Conservation (phyloP, 2,797 vertebrate genomes). For the Centroberyx gerrardi region DNA sequence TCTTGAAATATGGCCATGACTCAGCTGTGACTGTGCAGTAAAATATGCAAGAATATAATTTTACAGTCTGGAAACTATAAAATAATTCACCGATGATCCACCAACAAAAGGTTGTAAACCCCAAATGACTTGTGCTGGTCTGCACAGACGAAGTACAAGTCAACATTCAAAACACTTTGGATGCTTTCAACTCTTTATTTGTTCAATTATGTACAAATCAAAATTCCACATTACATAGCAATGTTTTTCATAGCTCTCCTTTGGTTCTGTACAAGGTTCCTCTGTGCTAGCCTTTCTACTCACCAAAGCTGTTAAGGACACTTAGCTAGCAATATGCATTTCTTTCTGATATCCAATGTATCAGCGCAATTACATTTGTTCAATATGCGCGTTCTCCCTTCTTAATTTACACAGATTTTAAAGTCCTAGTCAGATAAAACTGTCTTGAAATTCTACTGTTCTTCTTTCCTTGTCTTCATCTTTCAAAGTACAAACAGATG, state of each 20-base stretch:
- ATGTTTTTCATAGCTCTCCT: slow-evolving; percentile 74
- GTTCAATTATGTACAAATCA: slow-evolving; percentile 80
- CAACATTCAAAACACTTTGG: slow-evolving; percentile 3
- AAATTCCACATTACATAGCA: slow-evolving; percentile 84
- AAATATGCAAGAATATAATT: background rate
- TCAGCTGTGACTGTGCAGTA: background rate
- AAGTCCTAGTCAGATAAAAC: slow-evolving; percentile 26
- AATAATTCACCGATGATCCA: background rate
- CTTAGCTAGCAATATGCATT: slow-evolving; percentile 65
- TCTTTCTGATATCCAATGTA: slow-evolving; percentile 29
- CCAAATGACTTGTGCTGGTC: background rate
- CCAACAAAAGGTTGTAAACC: background rate
- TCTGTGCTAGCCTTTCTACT: slow-evolving; percentile 72
- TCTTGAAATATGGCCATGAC: slow-evolving; percentile 6
- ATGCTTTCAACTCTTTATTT: slow-evolving; percentile 60
- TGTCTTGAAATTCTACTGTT: slow-evolving; percentile 8
- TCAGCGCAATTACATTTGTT: slow-evolving; percentile 25
- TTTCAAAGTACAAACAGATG: background rate
- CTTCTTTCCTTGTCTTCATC: background rate
- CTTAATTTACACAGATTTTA: slow-evolving; percentile 9
- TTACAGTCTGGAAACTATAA: slow-evolving; percentile 9
- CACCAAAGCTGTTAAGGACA: slow-evolving; percentile 83
- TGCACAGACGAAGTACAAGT: background rate
- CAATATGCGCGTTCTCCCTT: slow-evolving; percentile 5
- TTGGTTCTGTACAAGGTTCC: slow-evolving; percentile 79